Conservation (phyloP, 2,888 invertebrate species). For the Timema cristinae region DNA sequence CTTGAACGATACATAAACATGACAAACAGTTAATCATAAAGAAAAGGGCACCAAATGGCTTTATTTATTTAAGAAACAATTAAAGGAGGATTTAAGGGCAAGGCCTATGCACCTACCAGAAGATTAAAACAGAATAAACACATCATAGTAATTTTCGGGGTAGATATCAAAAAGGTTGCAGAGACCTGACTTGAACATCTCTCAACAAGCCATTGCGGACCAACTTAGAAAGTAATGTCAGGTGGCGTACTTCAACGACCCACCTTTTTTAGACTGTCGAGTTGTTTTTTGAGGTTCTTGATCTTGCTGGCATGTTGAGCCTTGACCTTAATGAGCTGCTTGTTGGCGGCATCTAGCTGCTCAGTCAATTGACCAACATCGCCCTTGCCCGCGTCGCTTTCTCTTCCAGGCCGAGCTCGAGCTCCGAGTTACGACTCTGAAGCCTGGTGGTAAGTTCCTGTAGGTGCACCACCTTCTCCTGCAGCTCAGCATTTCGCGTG, state of each 20-base stretch:
- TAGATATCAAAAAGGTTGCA: too few species aligned
- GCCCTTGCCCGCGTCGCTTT: slow-evolving; percentile 36
- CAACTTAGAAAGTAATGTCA: too few species aligned
- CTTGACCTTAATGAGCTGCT: slow-evolving; percentile 71
- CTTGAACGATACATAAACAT: not conserved
- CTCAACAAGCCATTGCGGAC: too few species aligned
- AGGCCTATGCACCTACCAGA: too few species aligned
- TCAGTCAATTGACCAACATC: slow-evolving; percentile 56
- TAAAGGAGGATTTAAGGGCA: not conserved
- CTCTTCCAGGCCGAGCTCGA: not conserved
- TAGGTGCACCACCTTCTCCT: slow-evolving; percentile 39
- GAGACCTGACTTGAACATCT: too few species aligned
- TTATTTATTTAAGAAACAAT: not conserved
- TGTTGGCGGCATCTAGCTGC: slow-evolving; percentile 70
- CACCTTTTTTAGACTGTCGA: slow-evolving; percentile 46
- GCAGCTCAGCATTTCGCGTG: slow-evolving; percentile 39
- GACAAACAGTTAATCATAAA: not conserved
- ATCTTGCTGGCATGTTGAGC: slow-evolving; percentile 66
- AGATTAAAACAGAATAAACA: too few species aligned
- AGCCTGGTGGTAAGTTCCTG: slow-evolving; percentile 52
- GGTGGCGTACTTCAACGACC: not conserved
- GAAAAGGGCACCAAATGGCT: not conserved
- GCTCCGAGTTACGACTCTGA: slow-evolving; percentile 33
- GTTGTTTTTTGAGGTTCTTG: slow-evolving; percentile 71
- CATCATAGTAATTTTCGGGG: too few species aligned